A percentile compares a stretch with the other conserved stretches of the same genome.
Conservation (phyloP, 2,113 vertebrate genomes). For the Sigmodon hispidus region DNA sequence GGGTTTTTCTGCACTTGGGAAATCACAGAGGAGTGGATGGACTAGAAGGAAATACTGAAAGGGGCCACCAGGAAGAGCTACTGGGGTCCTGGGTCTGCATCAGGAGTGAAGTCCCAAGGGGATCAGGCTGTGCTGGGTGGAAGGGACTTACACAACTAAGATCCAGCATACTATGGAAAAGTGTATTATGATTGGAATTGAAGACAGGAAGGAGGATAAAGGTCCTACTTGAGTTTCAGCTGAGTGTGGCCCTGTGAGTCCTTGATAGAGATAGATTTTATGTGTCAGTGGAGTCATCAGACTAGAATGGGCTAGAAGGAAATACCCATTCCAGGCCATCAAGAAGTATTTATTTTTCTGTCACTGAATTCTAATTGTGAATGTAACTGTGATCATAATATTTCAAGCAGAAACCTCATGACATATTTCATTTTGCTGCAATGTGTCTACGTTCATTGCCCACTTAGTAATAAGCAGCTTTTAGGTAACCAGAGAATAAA, state of each 20-base stretch:
- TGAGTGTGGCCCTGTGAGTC: not conserved
- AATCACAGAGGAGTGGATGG: not conserved
- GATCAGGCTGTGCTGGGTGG: no score
- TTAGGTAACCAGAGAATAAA: not conserved
- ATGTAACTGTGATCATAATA: not conserved
- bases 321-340: conserved; percentile 10
- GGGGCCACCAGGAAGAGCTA: not conserved
- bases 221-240: not conserved
- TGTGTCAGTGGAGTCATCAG: not conserved
- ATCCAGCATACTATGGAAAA: not conserved
- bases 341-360: not conserved
- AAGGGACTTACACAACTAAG: not conserved
- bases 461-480: not conserved
- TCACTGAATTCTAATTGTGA: conserved; percentile 33
- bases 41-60: not conserved
- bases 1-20: not conserved
- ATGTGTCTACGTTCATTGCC: not conserved
- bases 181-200: not conserved
- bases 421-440: not conserved
- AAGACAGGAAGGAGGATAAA: not conserved
- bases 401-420: not conserved
- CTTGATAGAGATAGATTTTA: not conserved
- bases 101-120: no score
- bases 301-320: not conserved
- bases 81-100: not conserved